Evolutionary conservation across 2,888 invertebrate species (phyloP), one percentile per base, ranked within the genome.

Genomic region (Megastigmus dorsalis): DNA sequence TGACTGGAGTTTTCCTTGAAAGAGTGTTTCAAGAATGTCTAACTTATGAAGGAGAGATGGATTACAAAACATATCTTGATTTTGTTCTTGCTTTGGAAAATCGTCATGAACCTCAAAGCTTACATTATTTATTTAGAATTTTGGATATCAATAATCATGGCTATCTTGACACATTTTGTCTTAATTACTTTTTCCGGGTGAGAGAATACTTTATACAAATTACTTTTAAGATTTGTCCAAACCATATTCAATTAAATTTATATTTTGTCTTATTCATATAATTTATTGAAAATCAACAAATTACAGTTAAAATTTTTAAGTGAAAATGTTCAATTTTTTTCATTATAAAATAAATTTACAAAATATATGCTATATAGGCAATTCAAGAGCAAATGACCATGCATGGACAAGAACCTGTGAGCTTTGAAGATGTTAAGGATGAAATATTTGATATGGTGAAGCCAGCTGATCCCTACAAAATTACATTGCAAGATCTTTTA

Each of bases 391-490:
- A 96, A 88, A 95, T 98, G 93, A 91, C 92, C 69, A 91, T 93
- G 6, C 95, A 96, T 86, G 95, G 95, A 30, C 95, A 95, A n/a
- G 96, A 97, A 79, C 93, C 95, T 0, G 95, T 97, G 0, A 93
- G 93, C 81, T 97, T 98, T 87, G 94, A 97, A 80, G 97, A 98
- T 89, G 95, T 98, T 0, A 97, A 97, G 87, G 97, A 98, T 90
- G 98, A 98, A 89, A 95, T 98, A 80, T 98, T 97, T 89, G 98
- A 98, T 89, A 98, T 99, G 98, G 96, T 98, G 1, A 94, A 96
- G 77, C 97, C 98, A 0, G 92, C 91, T 73, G 93, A 97, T 88
- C 94, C 96, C 0, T 90, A 92, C 9, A 92, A 92, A 85, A 97
- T 98, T 79, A 97, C 97, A 0, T 89, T 97, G 2, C 92, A 93